Evolutionary conservation across 1,140 invertebrate genomes (phyloP).

Genomic region (Drosophila orena): DNA sequence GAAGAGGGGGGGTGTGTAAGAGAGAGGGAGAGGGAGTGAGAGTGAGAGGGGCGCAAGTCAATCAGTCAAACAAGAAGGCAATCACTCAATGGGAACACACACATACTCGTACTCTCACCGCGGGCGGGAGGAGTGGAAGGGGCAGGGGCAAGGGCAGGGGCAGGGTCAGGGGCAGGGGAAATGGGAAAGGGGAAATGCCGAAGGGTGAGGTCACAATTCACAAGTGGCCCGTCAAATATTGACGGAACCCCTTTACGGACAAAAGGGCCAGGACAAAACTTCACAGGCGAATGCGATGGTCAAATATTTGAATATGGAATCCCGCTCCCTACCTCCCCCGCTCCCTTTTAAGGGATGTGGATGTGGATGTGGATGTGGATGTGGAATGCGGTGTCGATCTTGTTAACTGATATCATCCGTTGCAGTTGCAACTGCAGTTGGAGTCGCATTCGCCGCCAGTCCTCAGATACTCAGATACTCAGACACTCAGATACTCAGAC

Average conservation of each 20-base stretch:
- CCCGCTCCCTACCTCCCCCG: neutral
- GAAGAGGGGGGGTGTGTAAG: neutral
- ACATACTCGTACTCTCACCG: slow-evolving; percentile 13
- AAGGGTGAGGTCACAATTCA: slow-evolving; percentile 54
- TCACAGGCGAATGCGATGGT: slow-evolving; percentile 62
- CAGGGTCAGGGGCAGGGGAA: neutral
- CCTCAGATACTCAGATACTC: neutral
- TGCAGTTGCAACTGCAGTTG: slow-evolving; percentile 8
- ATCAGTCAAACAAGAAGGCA: slow-evolving; percentile 66
- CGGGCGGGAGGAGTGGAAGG: too few relatives aligned
- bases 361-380: slow-evolving; percentile 15
- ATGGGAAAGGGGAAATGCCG: neutral
- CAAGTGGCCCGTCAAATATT: slow-evolving; percentile 72
- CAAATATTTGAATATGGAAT: slow-evolving; percentile 66
- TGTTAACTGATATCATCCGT: slow-evolving; percentile 42
- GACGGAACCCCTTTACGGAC: slow-evolving; percentile 64
- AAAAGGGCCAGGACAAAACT: slow-evolving; percentile 55
- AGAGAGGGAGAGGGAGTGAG: neutral
- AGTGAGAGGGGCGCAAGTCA: slow-evolving; percentile 24
- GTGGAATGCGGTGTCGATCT: slow-evolving; percentile 48
- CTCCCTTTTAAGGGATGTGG: neutral
- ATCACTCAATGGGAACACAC: slow-evolving; percentile 75
- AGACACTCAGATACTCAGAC: neutral
- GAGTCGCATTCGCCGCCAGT: neutral
- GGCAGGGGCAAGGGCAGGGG: too few relatives aligned